These are phyloP conservation scores for Cotesia vestalis DNA, from an alignment of 1,140 invertebrate genomes.

Conservation along the genomic window DNA sequence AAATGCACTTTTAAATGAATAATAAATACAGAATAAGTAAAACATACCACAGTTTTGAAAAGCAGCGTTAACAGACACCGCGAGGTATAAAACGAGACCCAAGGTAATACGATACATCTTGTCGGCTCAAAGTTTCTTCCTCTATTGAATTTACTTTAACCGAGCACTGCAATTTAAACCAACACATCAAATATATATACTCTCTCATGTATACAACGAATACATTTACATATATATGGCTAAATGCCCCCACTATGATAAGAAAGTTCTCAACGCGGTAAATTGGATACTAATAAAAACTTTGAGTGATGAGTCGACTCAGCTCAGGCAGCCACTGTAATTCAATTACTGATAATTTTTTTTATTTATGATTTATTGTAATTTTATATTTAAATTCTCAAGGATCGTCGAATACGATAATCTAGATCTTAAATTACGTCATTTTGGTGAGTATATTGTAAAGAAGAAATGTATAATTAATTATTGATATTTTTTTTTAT, in stretches of 20 bases:
- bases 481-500: too few relatives aligned
- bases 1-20: background rate
- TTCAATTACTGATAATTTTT: too few relatives aligned
- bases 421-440: too few relatives aligned
- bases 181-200: conserved; percentile 13
- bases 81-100: background rate
- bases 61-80: background rate
- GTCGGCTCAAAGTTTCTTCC: conserved; percentile 10
- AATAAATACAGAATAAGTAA: conserved; percentile 5
- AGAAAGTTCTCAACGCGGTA: too few relatives aligned
- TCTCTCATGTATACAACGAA: background rate
- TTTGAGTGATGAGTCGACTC: background rate
- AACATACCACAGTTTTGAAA: background rate
- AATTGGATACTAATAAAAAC: conserved; percentile 18
- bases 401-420: too few relatives aligned
- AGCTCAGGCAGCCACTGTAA: too few relatives aligned
- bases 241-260: too few relatives aligned
- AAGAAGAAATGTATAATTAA: too few relatives aligned
- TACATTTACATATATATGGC: too few relatives aligned
- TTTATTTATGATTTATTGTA: too few relatives aligned
- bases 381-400: too few relatives aligned
- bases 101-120: conserved; percentile 33
- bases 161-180: background rate
- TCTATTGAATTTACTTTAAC: conserved; percentile 10
- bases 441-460: too few relatives aligned